These are phyloP conservation scores for Bufo bufo DNA, from an alignment of 2,113 vertebrate genomes.

Conservation along the genomic window DNA sequence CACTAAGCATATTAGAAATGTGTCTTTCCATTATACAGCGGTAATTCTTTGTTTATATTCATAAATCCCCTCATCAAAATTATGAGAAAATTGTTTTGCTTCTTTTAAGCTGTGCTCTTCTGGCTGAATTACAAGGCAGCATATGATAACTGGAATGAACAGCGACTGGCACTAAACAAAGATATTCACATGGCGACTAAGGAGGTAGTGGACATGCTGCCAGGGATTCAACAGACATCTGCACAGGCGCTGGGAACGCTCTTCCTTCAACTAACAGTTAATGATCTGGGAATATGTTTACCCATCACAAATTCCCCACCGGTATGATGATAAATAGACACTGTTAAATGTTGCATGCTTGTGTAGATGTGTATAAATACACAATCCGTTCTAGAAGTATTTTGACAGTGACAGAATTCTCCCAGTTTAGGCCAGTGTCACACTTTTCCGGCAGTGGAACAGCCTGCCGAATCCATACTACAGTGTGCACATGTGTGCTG, in stretches of 20 bases:
- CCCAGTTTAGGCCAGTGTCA: too few species aligned
- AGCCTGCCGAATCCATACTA: too few species aligned
- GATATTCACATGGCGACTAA: slow-evolving; percentile 98
- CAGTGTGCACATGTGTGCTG: too few species aligned
- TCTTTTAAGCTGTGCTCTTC: slow-evolving; percentile 88
- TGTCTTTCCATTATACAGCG: too few species aligned
- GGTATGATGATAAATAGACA: slow-evolving; percentile 69
- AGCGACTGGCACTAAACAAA: slow-evolving; percentile 93
- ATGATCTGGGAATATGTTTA: slow-evolving; percentile 95
- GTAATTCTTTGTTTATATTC: too few species aligned
- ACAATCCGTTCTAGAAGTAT: too few species aligned
- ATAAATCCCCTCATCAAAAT: too few species aligned
- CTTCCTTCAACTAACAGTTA: slow-evolving; percentile 95
- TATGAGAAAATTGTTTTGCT: neutral
- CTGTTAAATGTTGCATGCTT: too few species aligned
- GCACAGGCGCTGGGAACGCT: slow-evolving; percentile 96
- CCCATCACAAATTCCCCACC: slow-evolving; percentile 90
- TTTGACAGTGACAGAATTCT: too few species aligned
- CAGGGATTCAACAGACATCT: slow-evolving; percentile 95
- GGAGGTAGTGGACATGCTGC: slow-evolving; percentile 96
- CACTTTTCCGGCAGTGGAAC: too few species aligned
- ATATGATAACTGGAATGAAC: slow-evolving; percentile 98
- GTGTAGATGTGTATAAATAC: too few species aligned
- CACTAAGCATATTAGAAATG: too few species aligned
- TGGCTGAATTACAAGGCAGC: slow-evolving; percentile 99